A percentile compares a stretch with the other conserved stretches of the same genome.
phyloP scores from a whole-genome alignment of 2,113 vertebrate genomes.

The Cacatua alba region DNA sequence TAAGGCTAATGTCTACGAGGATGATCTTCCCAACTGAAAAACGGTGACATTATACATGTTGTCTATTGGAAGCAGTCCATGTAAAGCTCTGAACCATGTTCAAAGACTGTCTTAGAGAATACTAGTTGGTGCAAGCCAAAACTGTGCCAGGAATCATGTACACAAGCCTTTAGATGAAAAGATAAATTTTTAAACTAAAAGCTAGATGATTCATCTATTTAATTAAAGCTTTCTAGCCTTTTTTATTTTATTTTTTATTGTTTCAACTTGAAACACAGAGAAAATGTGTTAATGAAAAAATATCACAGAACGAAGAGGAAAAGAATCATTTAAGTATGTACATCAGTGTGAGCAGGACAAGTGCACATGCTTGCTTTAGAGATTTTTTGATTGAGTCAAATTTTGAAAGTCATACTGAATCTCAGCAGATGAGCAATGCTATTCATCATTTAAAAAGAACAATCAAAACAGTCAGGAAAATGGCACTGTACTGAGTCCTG shows the following conservation, averaged over 20 bases:
- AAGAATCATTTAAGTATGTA: neutral
- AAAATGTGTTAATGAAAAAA: neutral
- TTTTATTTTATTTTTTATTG: neutral
- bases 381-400: neutral
- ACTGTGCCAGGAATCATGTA: neutral
- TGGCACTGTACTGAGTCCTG: neutral
- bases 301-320: neutral
- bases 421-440: neutral
- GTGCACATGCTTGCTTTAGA: neutral
- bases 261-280: neutral
- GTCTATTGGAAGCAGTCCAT: neutral
- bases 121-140: neutral
- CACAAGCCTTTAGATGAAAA: neutral
- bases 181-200: neutral
- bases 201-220: neutral
- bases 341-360: neutral
- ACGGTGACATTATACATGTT: neutral
- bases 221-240: neutral
- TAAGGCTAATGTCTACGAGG: neutral
- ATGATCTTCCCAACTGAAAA: neutral
- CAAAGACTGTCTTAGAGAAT: neutral
- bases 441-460: neutral
- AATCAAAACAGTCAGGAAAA: neutral
- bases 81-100: neutral
- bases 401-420: neutral